phyloP scores from a whole-genome alignment of 2,888 invertebrate genomes.

The Drosophila niveifrons region DNA sequence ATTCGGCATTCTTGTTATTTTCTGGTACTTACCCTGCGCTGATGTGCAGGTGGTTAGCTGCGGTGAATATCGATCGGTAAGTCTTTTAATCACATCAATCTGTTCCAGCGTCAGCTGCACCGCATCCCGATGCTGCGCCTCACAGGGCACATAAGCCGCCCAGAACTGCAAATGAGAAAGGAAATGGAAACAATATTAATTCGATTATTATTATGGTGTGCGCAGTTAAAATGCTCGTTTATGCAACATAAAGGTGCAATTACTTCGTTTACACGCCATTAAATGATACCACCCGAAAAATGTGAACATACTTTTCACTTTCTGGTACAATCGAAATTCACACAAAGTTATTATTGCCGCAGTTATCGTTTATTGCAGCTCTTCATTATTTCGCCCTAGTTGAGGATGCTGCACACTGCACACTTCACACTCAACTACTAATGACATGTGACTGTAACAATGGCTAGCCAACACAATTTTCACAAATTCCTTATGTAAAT shows the following conservation, averaged over 20 bases:
- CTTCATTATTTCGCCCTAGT: conserved; percentile 53
- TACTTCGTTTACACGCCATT: conserved; percentile 2
- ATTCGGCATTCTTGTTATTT: conserved; percentile 69
- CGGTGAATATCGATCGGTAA: conserved; percentile 89
- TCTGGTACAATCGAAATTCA: background rate
- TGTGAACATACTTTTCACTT: conserved; percentile 11
- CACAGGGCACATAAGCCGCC: conserved; percentile 91
- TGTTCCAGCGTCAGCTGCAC: conserved; percentile 90
- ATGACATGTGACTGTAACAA: conserved; percentile 53
- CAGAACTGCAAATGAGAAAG: conserved; percentile 87
- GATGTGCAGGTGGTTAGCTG: conserved; percentile 89
- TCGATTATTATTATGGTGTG: background rate
- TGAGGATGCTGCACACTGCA: background rate
- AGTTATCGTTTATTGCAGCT: conserved; percentile 61
- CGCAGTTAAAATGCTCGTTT: background rate
- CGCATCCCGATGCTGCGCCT: conserved; percentile 89
- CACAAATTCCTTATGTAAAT: conserved; percentile 55
- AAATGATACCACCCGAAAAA: conserved; percentile 2
- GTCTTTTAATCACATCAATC: conserved; percentile 90
- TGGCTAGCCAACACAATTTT: conserved; percentile 43
- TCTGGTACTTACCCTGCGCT: conserved; percentile 87
- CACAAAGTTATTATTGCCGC: conserved; percentile 24
- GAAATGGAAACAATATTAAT: background rate
- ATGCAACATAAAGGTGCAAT: background rate
- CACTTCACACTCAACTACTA: conserved; percentile 51